phyloP scores from a whole-genome alignment of 1,140 invertebrate genomes.

The Platorchestia sp. region DNA sequence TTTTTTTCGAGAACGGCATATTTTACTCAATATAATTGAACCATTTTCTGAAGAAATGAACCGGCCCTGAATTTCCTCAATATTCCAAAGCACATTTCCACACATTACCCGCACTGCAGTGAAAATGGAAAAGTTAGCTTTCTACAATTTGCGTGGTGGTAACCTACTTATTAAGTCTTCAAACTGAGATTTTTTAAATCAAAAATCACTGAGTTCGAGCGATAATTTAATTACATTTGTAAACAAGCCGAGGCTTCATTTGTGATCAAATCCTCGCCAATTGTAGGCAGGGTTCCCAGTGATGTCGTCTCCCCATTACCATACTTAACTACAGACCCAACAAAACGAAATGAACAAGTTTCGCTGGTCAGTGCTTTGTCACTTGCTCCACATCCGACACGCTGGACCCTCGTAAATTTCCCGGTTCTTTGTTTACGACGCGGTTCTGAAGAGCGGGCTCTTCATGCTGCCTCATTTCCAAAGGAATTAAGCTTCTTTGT shows the following conservation, averaged over 20 bases:
- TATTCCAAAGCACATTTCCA: too few relatives aligned
- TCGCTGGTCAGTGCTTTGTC: background rate
- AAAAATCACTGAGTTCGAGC: background rate
- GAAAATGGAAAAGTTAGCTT: background rate
- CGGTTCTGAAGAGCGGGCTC: background rate
- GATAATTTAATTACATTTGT: background rate
- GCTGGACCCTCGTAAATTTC: background rate
- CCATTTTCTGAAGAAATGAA: too few relatives aligned
- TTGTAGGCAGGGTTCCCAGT: background rate
- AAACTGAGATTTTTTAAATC: background rate
- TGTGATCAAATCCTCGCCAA: background rate
- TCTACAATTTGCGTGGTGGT: background rate
- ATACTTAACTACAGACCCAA: background rate
- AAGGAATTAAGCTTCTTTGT: background rate
- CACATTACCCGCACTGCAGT: background rate
- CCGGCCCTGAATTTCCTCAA: too few relatives aligned
- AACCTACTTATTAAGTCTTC: background rate
- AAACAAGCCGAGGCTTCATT: background rate
- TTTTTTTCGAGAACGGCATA: too few relatives aligned
- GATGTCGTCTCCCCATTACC: background rate
- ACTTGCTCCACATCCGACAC: background rate
- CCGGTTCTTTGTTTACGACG: background rate
- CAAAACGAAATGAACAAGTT: background rate
- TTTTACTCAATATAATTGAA: too few relatives aligned
- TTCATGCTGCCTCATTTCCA: background rate